Percentiles rank a stretch among this genome's conserved stretches.
Conservation (phyloP, 2,888 invertebrate genomes). For the Steromphala cineraria region DNA sequence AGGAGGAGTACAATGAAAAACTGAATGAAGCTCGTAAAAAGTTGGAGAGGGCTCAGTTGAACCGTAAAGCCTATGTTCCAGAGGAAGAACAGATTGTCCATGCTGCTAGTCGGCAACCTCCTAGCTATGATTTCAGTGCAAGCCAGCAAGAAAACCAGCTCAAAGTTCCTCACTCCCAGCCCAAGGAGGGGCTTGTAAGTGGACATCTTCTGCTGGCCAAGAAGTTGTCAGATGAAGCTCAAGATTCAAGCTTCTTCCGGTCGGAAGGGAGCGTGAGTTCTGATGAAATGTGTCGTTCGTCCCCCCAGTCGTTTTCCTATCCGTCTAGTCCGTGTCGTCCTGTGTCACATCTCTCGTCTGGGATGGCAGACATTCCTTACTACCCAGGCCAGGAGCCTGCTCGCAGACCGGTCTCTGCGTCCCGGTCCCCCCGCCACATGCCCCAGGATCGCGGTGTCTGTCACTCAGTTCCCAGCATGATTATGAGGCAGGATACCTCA, state of each 20-base stretch:
- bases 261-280: neutral
- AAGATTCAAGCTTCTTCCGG: conserved; percentile 49
- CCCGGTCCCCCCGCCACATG: neutral
- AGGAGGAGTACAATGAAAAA: conserved; percentile 35
- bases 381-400: neutral
- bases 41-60: conserved; percentile 28
- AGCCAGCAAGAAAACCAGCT: neutral
- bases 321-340: neutral
- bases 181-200: conserved; percentile 51
- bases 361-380: neutral
- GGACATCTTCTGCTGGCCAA: conserved; percentile 76
- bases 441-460: neutral
- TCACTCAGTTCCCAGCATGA: conserved; percentile 1
- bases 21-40: conserved; percentile 36
- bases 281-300: neutral
- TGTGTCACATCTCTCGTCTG: neutral
- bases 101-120: conserved; percentile 13
- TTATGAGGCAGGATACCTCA: conserved; percentile 4
- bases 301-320: neutral
- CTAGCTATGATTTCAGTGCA: neutral
- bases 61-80: neutral
- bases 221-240: conserved; percentile 76
- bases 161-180: conserved; percentile 8
- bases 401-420: neutral
- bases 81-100: conserved; percentile 15